Conservation (phyloP, 1,140 invertebrate species). For the Drosophila elegans region DNA sequence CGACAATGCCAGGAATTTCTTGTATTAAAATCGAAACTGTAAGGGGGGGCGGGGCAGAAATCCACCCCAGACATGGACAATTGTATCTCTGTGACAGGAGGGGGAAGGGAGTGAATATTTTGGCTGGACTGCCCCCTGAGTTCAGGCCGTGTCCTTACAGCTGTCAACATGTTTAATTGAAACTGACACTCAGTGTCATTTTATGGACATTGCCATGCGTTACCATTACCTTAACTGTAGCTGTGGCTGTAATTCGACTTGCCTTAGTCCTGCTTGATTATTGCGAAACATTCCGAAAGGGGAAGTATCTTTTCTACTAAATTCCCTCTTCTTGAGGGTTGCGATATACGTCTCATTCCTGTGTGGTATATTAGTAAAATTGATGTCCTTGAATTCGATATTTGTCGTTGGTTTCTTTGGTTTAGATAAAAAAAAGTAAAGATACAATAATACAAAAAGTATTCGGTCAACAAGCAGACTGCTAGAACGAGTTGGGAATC, state of each 20-base stretch:
- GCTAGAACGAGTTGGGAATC: too few relatives aligned
- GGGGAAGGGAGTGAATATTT: constrained; percentile 23
- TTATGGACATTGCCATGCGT: constrained; percentile 81
- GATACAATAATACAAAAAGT: too few relatives aligned
- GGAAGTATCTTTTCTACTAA: neutral
- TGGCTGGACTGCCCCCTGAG: constrained; percentile 24
- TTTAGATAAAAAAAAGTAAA: constrained; percentile 5
- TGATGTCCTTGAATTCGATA: constrained; percentile 37
- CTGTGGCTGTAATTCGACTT: constrained; percentile 67
- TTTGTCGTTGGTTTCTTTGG: constrained; percentile 7
- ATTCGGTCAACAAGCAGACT: too few relatives aligned
- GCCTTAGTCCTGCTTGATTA: constrained; percentile 58
- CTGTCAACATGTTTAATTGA: constrained; percentile 84
- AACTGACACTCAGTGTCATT: constrained; percentile 84
- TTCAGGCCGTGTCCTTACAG: constrained; percentile 64
- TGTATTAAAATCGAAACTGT: constrained; percentile 81
- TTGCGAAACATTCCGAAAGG: constrained; percentile 50
- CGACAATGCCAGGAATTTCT: constrained; percentile 75
- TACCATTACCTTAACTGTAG: constrained; percentile 63
- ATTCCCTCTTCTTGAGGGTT: neutral
- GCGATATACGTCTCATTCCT: constrained; percentile 5
- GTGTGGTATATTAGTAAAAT: constrained; percentile 73
- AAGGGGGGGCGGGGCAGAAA: constrained; percentile 19
- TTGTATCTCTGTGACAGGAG: constrained; percentile 9
- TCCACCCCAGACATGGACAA: constrained; percentile 28